Base-by-base conservation (phyloP, 1,140 invertebrate genomes). In the Uloborus diversus region DNA sequence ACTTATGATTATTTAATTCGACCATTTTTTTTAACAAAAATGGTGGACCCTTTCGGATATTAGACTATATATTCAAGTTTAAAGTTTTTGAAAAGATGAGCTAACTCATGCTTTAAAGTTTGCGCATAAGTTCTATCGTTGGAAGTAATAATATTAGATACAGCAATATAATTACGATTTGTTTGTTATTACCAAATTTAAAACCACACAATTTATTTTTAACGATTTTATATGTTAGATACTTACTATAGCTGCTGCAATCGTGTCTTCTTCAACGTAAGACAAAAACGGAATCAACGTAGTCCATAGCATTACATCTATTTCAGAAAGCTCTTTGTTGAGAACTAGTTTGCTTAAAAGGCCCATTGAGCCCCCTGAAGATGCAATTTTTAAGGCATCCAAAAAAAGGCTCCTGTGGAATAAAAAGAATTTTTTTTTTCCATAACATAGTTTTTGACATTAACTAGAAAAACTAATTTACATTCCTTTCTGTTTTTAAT, bases 251-350 rank as follows among this genome's bases (percentile, higher is more conserved):
- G 65, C 23, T 2, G 76, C 76, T 3, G 64, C 23, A 33, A 79
- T 59, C 3, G 76, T 59, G 47, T 59, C 76, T 64, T 79, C 76
- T 35, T 79, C 65, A 1, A 69, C 17, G 35, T 79, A 68, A 1
- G 76, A 69, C 4, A 37, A 49, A 33, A 79, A 79, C 17, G 76
- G 76, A 14, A 79, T 2, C 20, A 57, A 33, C 14, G 76, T 59
- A 17, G 69, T 13, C 76, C 76, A 79, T 11, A 79, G 1, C 14
- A 32, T 32, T 9, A 65, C 23, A 59, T 79, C 64, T 17, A 42
- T 11, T 27, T 49, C 27, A n/a, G 51, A 37, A 23, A 79, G 4
- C 27, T 79, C 76, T 5, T 57, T 57, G 25, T 49, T 79, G 4
- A n/a, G 17, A 23, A 61, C 65, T 23, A 79, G 57, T 61, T 79